Evolutionary conservation across 2,888 invertebrate species (phyloP).

Genomic region (Trimorus sp.): DNA sequence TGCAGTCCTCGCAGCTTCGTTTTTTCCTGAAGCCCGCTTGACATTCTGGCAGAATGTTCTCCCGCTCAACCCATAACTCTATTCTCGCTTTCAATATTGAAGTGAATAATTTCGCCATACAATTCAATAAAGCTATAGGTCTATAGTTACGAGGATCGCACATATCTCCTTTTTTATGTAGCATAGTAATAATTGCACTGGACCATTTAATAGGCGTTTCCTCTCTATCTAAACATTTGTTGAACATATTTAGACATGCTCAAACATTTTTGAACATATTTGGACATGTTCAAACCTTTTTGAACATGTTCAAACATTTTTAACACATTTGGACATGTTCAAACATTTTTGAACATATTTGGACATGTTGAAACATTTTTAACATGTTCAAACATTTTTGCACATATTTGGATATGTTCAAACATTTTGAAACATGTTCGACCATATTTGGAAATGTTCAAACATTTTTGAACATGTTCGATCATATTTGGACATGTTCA

Average conservation of each 20-base stretch:
- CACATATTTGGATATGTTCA: background rate
- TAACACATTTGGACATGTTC: no score
- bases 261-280: background rate
- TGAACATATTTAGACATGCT: background rate
- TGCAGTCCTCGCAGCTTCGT: background rate
- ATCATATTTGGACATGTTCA: background rate
- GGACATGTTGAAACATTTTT: background rate
- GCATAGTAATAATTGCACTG: background rate
- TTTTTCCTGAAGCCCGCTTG: background rate
- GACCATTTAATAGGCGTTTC: background rate
- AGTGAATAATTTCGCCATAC: background rate
- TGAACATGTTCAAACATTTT: background rate
- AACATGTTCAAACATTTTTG: background rate
- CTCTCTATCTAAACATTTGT: background rate
- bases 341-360: background rate
- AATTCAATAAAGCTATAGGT: background rate
- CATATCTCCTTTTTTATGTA: slow-evolving; percentile 7
- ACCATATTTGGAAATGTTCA: no score
- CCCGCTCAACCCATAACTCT: background rate
- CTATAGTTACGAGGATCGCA: no score
- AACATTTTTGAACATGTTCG: background rate
- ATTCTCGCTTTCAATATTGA: background rate
- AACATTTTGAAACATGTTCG: background rate
- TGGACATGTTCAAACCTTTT: background rate
- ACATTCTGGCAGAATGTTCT: background rate